Evolutionary conservation across 2,888 invertebrate genomes (phyloP).

Genomic region (Erynnis tages): DNA sequence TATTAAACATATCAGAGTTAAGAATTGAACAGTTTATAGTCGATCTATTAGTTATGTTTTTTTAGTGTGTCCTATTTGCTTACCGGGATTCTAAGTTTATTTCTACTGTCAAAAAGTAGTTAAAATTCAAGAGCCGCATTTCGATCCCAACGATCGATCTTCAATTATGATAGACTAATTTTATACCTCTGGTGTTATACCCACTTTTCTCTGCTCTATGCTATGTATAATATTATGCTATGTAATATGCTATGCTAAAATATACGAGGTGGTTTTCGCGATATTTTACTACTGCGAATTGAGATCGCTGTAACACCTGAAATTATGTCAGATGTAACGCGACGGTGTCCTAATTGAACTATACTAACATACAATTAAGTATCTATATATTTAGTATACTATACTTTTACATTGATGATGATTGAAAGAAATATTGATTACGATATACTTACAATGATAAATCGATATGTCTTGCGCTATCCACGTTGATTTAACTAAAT

Average conservation of each 20-base stretch:
- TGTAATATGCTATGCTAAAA: too few species aligned
- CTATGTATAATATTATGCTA: too few species aligned
- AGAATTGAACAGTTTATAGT: slow-evolving; percentile 24
- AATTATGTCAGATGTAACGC: not conserved
- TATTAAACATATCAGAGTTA: slow-evolving; percentile 1
- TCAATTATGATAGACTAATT: slow-evolving; percentile 55
- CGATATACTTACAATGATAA: too few species aligned
- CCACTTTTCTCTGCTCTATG: too few species aligned
- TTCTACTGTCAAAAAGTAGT: slow-evolving; percentile 46
- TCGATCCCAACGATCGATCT: slow-evolving; percentile 51
- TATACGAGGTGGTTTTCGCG: slow-evolving; percentile 5
- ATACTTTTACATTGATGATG: slow-evolving; percentile 1
- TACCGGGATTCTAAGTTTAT: slow-evolving; percentile 24
- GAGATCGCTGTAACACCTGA: not conserved
- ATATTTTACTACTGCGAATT: slow-evolving; percentile 6
- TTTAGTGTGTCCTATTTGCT: too few species aligned
- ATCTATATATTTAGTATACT: not conserved
- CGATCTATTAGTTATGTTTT: slow-evolving; percentile 28
- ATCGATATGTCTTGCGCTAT: too few species aligned
- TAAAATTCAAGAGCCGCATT: slow-evolving; percentile 61
- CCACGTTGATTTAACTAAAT: not conserved
- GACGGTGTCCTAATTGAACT: not conserved
- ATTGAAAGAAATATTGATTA: too few species aligned
- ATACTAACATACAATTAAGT: not conserved
- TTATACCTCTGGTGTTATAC: too few species aligned